These are phyloP conservation scores for Scarus forsteni DNA, from an alignment of 2,797 vertebrate genomes.

Conservation along the genomic window DNA sequence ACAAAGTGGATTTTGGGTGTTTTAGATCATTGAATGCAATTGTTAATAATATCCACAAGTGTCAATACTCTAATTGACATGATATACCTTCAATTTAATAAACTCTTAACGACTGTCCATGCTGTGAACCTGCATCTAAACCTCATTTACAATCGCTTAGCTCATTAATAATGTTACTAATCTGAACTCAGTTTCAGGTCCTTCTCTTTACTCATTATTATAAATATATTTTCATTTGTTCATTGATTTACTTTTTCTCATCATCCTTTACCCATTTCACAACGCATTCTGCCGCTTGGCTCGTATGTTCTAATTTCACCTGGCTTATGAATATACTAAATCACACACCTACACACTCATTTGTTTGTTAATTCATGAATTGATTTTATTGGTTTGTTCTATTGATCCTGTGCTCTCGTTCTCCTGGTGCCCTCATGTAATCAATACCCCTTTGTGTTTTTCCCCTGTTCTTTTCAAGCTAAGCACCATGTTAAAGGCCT, in stretches of 20 bases:
- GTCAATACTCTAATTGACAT: constrained; percentile 12
- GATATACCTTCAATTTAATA: constrained; percentile 27
- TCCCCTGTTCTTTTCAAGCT: constrained; percentile 30
- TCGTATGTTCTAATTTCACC: constrained; percentile 48
- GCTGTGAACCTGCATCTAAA: constrained; percentile 19
- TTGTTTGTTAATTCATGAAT: constrained; percentile 71
- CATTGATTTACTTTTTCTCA: constrained; percentile 54
- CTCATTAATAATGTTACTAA: constrained; percentile 51
- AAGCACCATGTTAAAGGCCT: constrained; percentile 32
- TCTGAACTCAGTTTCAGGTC: constrained; percentile 26
- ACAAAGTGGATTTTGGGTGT: no score
- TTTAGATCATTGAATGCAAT: background rate
- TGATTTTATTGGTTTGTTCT: constrained; percentile 55
- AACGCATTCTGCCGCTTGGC: constrained; percentile 29
- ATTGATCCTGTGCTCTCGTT: constrained; percentile 65
- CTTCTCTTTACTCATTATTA: constrained; percentile 30
- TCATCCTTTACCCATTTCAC: constrained; percentile 50
- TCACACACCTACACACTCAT: constrained; percentile 62
- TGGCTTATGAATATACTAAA: constrained; percentile 51
- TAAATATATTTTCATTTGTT: constrained; percentile 47
- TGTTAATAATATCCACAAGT: constrained; percentile 3
- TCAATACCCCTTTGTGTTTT: constrained; percentile 56
- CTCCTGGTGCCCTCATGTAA: constrained; percentile 45
- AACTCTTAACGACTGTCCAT: constrained; percentile 12
- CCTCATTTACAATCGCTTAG: constrained; percentile 28